These are phyloP conservation scores for Andinoacara biseriatus DNA, from an alignment of 2,113 vertebrate species.

Conservation along the genomic window DNA sequence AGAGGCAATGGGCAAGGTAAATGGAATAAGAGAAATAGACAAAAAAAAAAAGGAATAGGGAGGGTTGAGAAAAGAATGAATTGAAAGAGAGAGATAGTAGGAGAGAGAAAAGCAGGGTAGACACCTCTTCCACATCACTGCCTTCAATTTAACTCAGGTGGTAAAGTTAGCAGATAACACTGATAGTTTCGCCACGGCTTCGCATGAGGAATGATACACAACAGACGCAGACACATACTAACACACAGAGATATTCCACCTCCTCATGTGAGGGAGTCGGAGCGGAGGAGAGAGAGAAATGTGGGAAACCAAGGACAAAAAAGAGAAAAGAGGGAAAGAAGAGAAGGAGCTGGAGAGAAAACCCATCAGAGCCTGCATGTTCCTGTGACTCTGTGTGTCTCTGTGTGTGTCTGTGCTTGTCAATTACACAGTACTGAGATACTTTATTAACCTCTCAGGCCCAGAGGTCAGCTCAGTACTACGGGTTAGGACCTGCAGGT, in stretches of 20 bases:
- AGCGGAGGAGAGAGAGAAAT: conserved; percentile 50
- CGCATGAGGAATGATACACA: conserved; percentile 72
- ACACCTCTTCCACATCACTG: conserved; percentile 82
- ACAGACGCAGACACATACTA: conserved; percentile 42
- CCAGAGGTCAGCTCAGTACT: conserved; percentile 27
- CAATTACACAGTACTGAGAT: conserved; percentile 55
- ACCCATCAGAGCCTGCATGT: conserved; percentile 52
- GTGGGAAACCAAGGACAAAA: conserved; percentile 58
- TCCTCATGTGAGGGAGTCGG: conserved; percentile 11
- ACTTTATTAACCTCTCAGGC: conserved; percentile 73
- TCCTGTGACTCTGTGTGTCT: conserved; percentile 36
- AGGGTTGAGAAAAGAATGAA: conserved; percentile 40
- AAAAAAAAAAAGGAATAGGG: conserved; percentile 51
- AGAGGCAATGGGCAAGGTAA: conserved; percentile 33
- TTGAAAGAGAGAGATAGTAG: conserved; percentile 37
- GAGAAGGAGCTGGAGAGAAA: conserved; percentile 44
- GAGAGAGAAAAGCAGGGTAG: conserved; percentile 64
- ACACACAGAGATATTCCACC: conserved; percentile 33
- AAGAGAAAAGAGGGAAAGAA: conserved; percentile 39
- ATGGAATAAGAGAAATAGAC: conserved; percentile 47
- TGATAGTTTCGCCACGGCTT: conserved; percentile 71
- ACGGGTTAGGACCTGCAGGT: conserved; percentile 58
- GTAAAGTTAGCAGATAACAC: conserved; percentile 81
- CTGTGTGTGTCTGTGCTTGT: conserved; percentile 23
- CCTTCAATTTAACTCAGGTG: conserved; percentile 83